Base-by-base conservation (phyloP, 2,113 vertebrate genomes). In the Ia io region DNA sequence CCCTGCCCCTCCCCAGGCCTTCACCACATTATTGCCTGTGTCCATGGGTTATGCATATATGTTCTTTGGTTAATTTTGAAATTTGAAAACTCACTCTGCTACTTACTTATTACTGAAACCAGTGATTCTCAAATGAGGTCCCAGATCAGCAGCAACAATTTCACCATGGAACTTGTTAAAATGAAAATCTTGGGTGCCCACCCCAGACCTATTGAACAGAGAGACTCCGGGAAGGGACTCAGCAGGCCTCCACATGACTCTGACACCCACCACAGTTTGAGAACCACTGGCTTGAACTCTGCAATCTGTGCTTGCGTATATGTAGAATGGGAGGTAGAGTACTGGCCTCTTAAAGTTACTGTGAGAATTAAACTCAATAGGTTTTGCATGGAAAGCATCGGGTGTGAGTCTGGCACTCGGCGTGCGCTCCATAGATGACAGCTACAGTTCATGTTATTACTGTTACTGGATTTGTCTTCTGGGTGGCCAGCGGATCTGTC, bases 381-480 rank as follows among this genome's bases (percentile, higher is more conserved):
- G n/a, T 23, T 77, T 93, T 88, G 37, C 56, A 3, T 13, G 23
- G 35, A 42, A 42, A 51, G 32, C 16, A 53, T 23, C 88, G 53
- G 84, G 59, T 37, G 61, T 28, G 51, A 32, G n/a, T 9, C 70
- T 44, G 61, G 73, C 28, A 59, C 86, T 40, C 53, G 0, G 9
- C n/a, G 1, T 25, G 71, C 18, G 5, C 18, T 96, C 71, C 7
- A 17, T 47, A 69, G 3, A 6, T 65, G 70, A 61, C 35, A 56
- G 28, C 35, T 40, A 12, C 63, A 20, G 25, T 84, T 91, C 78
- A 69, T 25, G 47, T 51, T 85, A 20, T 40, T 37, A 12, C 40
- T 87, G 35, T 63, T 83, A 71, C 42, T 78, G 83, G 42, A 78
- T 95, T 95, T 92, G 59, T 61, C 88, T 95, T 77, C 82, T 78